These are phyloP conservation scores for Zoroaster sp. DNA, from an alignment of 53 echinoderm and acorn worm genomes.

Conservation along the genomic window DNA sequence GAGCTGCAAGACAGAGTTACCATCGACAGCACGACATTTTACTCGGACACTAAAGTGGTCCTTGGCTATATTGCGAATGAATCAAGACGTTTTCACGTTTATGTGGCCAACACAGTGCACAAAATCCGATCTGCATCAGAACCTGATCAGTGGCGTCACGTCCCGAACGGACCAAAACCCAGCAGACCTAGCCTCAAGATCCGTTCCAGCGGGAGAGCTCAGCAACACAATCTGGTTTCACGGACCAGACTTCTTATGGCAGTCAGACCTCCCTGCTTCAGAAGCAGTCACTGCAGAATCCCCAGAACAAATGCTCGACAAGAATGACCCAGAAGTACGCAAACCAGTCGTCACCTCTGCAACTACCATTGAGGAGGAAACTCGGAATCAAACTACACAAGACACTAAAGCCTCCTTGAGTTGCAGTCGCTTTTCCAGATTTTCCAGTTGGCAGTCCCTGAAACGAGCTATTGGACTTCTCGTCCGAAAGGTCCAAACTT, in stretches of 20 bases:
- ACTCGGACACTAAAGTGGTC: slow-evolving; percentile 56
- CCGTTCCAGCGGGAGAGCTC: slow-evolving; percentile 24
- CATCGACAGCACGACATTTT: slow-evolving; percentile 11
- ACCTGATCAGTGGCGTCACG: slow-evolving; percentile 39
- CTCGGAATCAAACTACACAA: neutral
- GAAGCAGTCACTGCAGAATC: neutral
- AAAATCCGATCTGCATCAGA: slow-evolving; percentile 23
- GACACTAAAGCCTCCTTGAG: neutral
- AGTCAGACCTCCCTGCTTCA: neutral
- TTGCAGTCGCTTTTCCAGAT: slow-evolving; percentile 35
- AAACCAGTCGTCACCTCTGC: neutral
- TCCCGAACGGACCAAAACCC: slow-evolving; percentile 51
- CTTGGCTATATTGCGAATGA: slow-evolving; percentile 50
- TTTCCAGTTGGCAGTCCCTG: slow-evolving; percentile 40
- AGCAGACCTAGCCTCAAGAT: slow-evolving; percentile 47
- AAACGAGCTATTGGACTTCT: slow-evolving; percentile 48
- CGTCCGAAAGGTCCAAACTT: neutral
- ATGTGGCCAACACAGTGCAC: slow-evolving; percentile 61
- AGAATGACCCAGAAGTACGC: slow-evolving; percentile 34
- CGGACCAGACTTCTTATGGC: slow-evolving; percentile 43
- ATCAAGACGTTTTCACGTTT: slow-evolving; percentile 51
- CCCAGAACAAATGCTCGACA: neutral
- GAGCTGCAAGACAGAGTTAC: neutral
- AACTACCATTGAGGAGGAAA: neutral
- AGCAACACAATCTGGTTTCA: slow-evolving; percentile 40